These are phyloP conservation scores for Acanthiza pusilla DNA, from an alignment of 2,797 vertebrate species.

Conservation along the genomic window DNA sequence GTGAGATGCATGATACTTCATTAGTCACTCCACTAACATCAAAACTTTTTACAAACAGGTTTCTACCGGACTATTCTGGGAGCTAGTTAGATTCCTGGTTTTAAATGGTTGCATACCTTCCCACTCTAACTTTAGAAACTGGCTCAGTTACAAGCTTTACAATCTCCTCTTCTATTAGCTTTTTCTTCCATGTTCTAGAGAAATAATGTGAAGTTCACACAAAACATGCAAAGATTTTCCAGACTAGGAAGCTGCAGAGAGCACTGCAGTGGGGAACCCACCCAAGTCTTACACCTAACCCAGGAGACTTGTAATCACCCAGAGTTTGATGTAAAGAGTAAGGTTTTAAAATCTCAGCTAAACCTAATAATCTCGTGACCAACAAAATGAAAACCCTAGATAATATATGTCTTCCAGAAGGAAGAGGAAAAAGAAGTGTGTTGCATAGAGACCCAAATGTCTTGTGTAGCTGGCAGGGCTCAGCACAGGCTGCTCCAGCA, in stretches of 20 bases:
- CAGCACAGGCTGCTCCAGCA: not conserved
- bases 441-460: not conserved
- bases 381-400: not conserved
- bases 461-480: not conserved
- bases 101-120: not conserved
- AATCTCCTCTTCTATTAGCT: not conserved
- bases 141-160: not conserved
- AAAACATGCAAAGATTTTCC: not conserved
- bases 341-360: not conserved
- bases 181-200: not conserved
- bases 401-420: not conserved
- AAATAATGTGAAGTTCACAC: not conserved
- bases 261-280: not conserved
- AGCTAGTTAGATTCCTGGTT: not conserved
- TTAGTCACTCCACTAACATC: not conserved
- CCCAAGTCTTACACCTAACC: not conserved
- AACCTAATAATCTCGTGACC: not conserved
- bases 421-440: not conserved
- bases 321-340: not conserved
- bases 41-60: not conserved
- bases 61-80: not conserved
- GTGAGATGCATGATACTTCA: not conserved
- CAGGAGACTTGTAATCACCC: not conserved
- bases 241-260: not conserved
- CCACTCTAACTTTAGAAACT: not conserved